Percentiles rank a stretch among this genome's conserved stretches.
Evolutionary conservation across 2,797 vertebrate species (phyloP).

Genomic region (Philypnodon macrostomus): DNA sequence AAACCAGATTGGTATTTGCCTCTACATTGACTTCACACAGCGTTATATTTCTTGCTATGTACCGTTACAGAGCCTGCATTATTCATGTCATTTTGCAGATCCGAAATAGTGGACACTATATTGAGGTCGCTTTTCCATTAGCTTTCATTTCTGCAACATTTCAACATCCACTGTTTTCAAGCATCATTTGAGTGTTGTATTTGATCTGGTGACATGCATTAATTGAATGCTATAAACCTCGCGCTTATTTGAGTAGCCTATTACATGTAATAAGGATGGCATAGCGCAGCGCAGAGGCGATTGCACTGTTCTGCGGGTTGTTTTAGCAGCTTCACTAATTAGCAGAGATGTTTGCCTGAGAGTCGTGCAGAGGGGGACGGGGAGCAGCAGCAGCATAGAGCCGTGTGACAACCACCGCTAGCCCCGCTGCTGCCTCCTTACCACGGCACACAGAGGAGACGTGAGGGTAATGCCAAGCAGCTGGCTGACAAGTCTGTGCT

Average conservation of each 20-base stretch:
- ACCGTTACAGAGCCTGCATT: constrained; percentile 62
- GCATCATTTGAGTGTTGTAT: neutral
- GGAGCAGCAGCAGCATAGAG: constrained; percentile 19
- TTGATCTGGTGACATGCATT: neutral
- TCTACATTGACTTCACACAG: constrained; percentile 10
- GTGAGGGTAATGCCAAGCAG: constrained; percentile 56
- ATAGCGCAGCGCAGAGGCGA: constrained; percentile 19
- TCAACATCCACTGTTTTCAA: neutral
- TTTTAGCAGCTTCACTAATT: constrained; percentile 18
- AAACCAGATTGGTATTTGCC: accelerated
- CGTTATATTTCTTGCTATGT: constrained; percentile 34
- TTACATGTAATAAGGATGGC: constrained; percentile 9
- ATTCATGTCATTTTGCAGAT: constrained; percentile 65
- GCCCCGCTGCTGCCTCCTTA: constrained; percentile 32
- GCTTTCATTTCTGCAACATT: neutral
- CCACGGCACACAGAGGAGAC: constrained; percentile 23
- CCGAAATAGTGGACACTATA: constrained; percentile 22
- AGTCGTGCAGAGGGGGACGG: constrained; percentile 41
- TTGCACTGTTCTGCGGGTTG: constrained; percentile 15
- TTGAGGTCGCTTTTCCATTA: constrained; percentile 13
- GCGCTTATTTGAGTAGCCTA: constrained; percentile 6
- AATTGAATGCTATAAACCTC: constrained; percentile 22
- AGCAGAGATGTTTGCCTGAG: constrained; percentile 25
- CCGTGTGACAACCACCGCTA: constrained; percentile 31
- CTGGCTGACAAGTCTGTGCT: constrained; percentile 22